Base-by-base conservation (phyloP, 2,797 vertebrate species). In the Gorsachius magnificus region DNA sequence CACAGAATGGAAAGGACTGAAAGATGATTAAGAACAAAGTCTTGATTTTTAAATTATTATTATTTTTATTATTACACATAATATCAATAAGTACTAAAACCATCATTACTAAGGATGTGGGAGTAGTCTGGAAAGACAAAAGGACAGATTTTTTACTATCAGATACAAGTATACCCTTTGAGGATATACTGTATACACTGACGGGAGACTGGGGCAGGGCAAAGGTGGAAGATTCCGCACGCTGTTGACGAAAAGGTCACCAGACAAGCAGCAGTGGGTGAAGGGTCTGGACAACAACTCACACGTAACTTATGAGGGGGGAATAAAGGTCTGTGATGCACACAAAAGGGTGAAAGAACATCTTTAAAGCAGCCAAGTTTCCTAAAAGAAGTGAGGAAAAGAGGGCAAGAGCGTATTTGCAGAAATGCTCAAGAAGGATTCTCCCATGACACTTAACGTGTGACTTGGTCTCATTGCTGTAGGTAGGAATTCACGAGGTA, bases 281-380 rank as follows among this genome's bases (percentile, higher is more conserved):
- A 80, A 76, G 5, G 11, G 8, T 20, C 21, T 50, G 21, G 12
- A 24, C 57, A 77, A 58, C 29, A 48, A 10, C 29, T 16, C 65
- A 38, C 57, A 63, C 0, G 0, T 4, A 58, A 38, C 16, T 46
- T 48, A 8, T 1, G 13, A 6, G 8, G 9, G 50, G 31, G 16
- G 5, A 60, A 72, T 6, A 66, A 74, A 66, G 1, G 1, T 36
- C n/a, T 88, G 53, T 8, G 24, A 48, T 13, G 20, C 48, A 82
- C 35, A 45, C 8, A 33, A 41, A 46, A 74, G 4, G 24, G 11
- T 31, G 29, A 35, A 69, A 78, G 8, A 31, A 28, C 24, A 54
- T 13, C 45, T 54, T 22, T 28, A 83, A 68, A 81, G 13, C 7
- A 76, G 18, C 2, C 24, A 11, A 28, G 21, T 28, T 65, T 58